Base-by-base conservation (phyloP, 53 echinoderm and acorn worm genomes). In the Henricia sp. region DNA sequence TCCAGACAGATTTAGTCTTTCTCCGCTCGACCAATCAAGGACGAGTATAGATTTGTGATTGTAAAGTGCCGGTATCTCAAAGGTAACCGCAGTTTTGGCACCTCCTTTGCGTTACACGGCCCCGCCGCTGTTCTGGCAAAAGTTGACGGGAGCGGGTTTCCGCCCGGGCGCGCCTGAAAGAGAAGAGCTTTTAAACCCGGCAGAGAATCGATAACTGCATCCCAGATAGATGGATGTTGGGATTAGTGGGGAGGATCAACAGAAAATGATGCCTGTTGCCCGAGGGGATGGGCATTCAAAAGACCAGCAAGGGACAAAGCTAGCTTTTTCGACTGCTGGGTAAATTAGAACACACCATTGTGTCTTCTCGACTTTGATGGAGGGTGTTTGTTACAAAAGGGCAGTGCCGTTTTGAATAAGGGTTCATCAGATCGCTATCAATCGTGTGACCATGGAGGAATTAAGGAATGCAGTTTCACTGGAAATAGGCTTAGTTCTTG, bases 241-340 rank as follows among this genome's bases (percentile, higher is more conserved):
- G 38, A 40, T 57, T 44, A 42, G 27, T 8, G 40, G 3, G 39
- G n/a, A 10, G 14, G 37, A 23, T 68, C 9, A 0, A n/a, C 1
- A 26, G 39, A 44, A 56, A 76, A 76, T 59, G 76, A 76, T 28
- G 58, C 76, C 17, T 20, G n/a, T 41, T 59, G 39, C 41, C 76
- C 27, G 37, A 16, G 42, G 76, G 58, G 59, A 42, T 39, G 59
- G 17, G 13, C 42, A 41, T 57, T 76, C 12, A 73, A 50, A 23
- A 73, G 35, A 53, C 27, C 73, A 73, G 36, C 35, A 73, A 52
- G 21, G 23, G 37, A 14, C 14, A 41, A 76, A 57, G 41, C 41
- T 38, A 74, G 27, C 21, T 74, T 34, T 50, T 55, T 17, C 37
- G 23, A 56, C 74, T 74, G 25, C 21, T n/a, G 76, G 59, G 76